A percentile compares a stretch with the other conserved stretches of the same genome.
These are phyloP conservation scores for Tarsius wallacei DNA, from an alignment of 2,797 vertebrate genomes.

Conservation along the genomic window DNA sequence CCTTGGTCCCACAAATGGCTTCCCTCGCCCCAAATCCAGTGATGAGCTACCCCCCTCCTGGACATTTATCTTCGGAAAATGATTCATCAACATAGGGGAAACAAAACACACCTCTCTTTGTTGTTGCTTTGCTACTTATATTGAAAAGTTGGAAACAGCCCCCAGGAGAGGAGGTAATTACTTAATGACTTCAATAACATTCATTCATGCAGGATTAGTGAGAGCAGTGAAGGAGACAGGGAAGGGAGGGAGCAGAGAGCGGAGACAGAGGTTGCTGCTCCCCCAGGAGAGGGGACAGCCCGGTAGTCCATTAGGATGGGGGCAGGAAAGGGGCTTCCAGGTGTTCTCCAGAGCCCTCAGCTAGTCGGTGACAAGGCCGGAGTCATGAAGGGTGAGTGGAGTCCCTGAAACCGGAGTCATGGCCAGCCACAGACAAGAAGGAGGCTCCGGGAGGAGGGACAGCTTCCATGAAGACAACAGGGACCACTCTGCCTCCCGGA, in stretches of 20 bases:
- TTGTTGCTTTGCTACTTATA: neutral
- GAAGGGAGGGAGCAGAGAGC: neutral
- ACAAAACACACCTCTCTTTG: neutral
- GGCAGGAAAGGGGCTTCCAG: neutral
- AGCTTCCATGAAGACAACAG: neutral
- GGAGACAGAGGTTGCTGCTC: fast-evolving
- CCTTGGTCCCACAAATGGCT: too few species aligned
- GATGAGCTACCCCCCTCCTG: neutral
- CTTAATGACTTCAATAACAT: conserved; percentile 35
- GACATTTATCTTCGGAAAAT: neutral
- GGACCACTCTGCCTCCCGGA: neutral
- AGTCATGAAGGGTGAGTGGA: neutral
- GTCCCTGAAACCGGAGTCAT: neutral
- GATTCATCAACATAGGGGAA: neutral
- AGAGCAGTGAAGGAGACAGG: fast-evolving
- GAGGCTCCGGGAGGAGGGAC: neutral
- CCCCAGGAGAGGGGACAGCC: fast-evolving
- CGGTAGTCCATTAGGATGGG: neutral
- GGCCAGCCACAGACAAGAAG: neutral
- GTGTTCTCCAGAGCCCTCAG: neutral
- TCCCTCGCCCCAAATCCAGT: neutral
- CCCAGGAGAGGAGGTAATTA: conserved; percentile 59
- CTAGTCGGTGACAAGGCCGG: neutral
- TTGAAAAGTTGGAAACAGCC: neutral
- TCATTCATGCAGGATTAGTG: neutral